phyloP scores from a whole-genome alignment of 2,797 vertebrate genomes.

The Tokudaia tokunoshimensis region DNA sequence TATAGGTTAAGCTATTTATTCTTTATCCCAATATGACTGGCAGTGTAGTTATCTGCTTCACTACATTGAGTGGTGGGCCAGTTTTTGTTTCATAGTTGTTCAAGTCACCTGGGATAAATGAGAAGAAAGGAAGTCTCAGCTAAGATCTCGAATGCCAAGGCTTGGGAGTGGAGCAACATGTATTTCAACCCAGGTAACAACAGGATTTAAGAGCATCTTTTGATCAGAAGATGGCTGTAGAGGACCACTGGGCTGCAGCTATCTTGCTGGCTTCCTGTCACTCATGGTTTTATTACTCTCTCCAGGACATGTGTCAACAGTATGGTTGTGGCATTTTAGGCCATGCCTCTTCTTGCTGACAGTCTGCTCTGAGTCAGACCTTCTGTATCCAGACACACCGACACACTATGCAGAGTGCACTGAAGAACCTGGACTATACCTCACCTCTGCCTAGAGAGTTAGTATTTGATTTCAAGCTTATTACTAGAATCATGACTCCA shows the following conservation, averaged over 20 bases:
- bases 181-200: neutral
- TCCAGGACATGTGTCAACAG: neutral
- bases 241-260: neutral
- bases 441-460: neutral
- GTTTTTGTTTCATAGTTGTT: neutral
- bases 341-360: neutral
- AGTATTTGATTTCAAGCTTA: neutral
- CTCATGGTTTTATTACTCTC: neutral
- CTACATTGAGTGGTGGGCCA: neutral
- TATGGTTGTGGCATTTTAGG: neutral
- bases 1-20: neutral
- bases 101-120: neutral
- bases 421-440: neutral
- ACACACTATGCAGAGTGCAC: neutral
- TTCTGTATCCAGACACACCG: neutral
- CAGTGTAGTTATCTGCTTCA: neutral
- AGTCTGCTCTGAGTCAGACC: neutral
- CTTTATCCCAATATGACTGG: neutral
- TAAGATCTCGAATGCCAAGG: neutral
- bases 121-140: neutral
- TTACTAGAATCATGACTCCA: neutral
- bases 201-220: neutral
- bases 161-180: neutral
- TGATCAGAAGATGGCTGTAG: neutral
- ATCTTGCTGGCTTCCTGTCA: neutral